Evolutionary conservation across 2,797 vertebrate species (phyloP).

Genomic region (Trematomus bernacchii): DNA sequence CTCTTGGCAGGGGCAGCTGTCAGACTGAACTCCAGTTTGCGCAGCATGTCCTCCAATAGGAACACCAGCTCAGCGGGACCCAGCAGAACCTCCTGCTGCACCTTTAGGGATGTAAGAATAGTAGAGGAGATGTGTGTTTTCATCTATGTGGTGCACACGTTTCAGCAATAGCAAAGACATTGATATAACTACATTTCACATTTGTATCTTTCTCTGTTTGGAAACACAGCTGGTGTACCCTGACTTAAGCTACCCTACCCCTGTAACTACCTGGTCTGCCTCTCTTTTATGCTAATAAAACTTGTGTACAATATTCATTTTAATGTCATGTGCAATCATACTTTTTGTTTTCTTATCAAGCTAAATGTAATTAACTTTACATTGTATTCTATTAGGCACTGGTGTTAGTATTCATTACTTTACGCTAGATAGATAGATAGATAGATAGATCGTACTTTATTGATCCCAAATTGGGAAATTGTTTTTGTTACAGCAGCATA

Average conservation of each 20-base stretch:
- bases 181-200: not conserved
- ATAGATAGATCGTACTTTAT: too few species aligned
- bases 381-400: too few species aligned
- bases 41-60: slow-evolving; percentile 93
- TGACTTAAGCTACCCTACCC: not conserved
- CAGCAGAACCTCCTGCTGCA: slow-evolving; percentile 90
- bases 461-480: too few species aligned
- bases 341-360: too few species aligned
- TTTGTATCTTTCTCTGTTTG: not conserved
- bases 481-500: too few species aligned
- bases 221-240: not conserved
- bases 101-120: slow-evolving; percentile 80
- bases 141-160: not conserved
- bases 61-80: slow-evolving; percentile 93
- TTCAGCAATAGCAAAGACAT: not conserved
- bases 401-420: too few species aligned
- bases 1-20: slow-evolving; percentile 84
- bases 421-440: too few species aligned
- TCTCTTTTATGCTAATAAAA: too few species aligned
- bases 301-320: too few species aligned
- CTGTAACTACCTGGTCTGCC: too few species aligned
- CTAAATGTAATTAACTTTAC: too few species aligned
- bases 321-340: too few species aligned
- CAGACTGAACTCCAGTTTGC: slow-evolving; percentile 92
- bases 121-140: not conserved